Percentiles rank a stretch among this genome's conserved stretches.
Evolutionary conservation across 2,888 invertebrate species (phyloP).

Genomic region (Conops quadrifasciatus): DNA sequence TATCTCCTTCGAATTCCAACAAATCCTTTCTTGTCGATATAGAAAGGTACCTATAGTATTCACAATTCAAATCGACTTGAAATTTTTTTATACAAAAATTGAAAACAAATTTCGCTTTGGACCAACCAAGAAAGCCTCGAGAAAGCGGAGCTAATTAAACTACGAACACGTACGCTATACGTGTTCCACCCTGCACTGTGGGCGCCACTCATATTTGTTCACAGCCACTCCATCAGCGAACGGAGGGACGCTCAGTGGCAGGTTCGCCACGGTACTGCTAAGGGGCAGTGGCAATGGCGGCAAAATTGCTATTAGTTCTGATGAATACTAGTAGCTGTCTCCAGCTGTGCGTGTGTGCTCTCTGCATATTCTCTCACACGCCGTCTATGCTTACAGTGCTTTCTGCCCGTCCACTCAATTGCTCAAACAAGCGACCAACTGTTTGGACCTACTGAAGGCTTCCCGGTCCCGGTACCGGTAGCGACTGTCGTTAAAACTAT

Average conservation of each 20-base stretch:
- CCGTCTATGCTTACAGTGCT: too few relatives aligned
- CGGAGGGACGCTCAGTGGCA: background rate
- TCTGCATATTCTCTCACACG: background rate
- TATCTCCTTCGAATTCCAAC: too few relatives aligned
- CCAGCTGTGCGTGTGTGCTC: background rate
- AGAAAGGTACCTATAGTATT: too few relatives aligned
- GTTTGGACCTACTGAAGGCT: background rate
- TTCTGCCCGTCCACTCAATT: background rate
- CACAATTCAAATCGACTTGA: too few relatives aligned
- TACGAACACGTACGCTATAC: background rate
- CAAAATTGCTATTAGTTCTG: background rate
- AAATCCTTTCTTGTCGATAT: too few relatives aligned
- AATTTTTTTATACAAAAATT: too few relatives aligned
- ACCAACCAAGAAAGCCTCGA: background rate
- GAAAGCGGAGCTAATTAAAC: background rate
- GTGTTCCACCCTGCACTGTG: conserved; percentile 10
- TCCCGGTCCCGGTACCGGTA: background rate
- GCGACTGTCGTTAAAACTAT: conserved; percentile 14
- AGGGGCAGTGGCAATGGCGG: too few relatives aligned
- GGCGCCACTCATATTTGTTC: conserved; percentile 6
- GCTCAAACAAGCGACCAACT: background rate
- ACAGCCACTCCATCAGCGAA: conserved; percentile 6
- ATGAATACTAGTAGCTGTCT: background rate
- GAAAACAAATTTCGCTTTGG: background rate
- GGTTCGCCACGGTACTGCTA: background rate